Evolutionary conservation across 2,113 vertebrate genomes (phyloP), one percentile per base, ranked within the genome.

Genomic region (Arvicanthis niloticus): DNA sequence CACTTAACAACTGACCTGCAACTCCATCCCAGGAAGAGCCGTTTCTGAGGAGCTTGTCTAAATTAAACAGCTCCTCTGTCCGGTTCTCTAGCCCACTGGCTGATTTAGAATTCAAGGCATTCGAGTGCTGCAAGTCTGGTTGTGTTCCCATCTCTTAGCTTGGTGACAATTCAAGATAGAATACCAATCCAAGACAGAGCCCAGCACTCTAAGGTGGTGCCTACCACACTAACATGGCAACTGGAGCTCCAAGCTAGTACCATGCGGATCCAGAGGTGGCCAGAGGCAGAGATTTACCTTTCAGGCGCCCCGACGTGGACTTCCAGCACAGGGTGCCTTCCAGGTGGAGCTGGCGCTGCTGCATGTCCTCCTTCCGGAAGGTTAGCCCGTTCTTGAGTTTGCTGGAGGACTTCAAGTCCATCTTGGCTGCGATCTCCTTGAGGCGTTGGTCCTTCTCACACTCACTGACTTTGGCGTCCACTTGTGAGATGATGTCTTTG

Each of bases 261-360:
- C 65, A 12, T 1, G 34, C 21, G 0, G 60, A 19, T 21, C 65
- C 3, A 7, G 62, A 45, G 62, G 72, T 3, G 37, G 31, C 24
- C 3, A 16, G 53, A 12, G 70, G 48, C 65, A n/a, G 40, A 53
- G 75, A 80, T 11, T 87, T 94, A 99, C 99, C 99, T 99, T 99
- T 99, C 73, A 99, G 98, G 81, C 99, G 97, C 42, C 99, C 99
- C 0, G 99, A 99, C 0, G 99, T 99, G 34, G 99, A 99, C 95
- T 99, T 99, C 99, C 99, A 99, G 98, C 98, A 99, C n/a, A 99
- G 99, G 0, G 97, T 98, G 88, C 99, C 99, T 53, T 99, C 99
- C 1, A 99, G 98, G 0, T 99, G 98, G 3, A 99, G 99, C 80
- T 96, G 93, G 78, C 99, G 98, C 77, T 93, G 98, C 1, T 98